These are phyloP conservation scores for Phaethon lepturus DNA, from an alignment of 2,113 vertebrate genomes.

Conservation along the genomic window DNA sequence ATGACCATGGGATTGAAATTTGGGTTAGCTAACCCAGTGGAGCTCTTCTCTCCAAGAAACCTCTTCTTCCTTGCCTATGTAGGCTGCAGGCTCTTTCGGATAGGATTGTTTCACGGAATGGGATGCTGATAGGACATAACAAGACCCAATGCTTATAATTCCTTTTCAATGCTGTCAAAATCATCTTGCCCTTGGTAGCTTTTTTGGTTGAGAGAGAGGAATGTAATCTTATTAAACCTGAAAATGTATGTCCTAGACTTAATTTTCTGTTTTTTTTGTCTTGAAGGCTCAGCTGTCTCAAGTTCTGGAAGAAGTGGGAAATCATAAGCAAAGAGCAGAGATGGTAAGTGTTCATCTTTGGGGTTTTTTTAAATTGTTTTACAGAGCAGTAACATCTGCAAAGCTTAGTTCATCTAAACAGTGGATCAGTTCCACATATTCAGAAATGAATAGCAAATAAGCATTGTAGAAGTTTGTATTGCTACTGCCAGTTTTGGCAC, in stretches of 20 bases:
- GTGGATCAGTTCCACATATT: neutral
- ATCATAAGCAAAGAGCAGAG: conserved; percentile 88
- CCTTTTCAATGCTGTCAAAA: neutral
- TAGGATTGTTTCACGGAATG: neutral
- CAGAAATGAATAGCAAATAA: neutral
- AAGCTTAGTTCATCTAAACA: neutral
- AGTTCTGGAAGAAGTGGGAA: conserved; percentile 86
- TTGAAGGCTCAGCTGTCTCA: conserved; percentile 87
- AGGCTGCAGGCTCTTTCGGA: neutral
- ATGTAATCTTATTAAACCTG: neutral
- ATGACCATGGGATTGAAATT: neutral
- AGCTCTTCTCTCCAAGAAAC: neutral
- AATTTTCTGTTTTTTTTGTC: neutral
- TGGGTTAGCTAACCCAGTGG: neutral
- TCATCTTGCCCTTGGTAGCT: neutral
- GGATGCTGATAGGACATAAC: neutral
- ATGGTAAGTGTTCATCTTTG: conserved; percentile 77
- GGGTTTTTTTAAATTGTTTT: neutral
- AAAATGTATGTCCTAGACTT: neutral
- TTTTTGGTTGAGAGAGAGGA: neutral
- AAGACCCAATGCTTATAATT: rapidly evolving
- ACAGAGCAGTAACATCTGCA: neutral
- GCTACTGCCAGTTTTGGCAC: neutral
- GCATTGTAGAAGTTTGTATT: neutral
- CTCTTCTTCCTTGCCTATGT: rapidly evolving